These are phyloP conservation scores for Habropoda laboriosa DNA, from an alignment of 1,140 invertebrate genomes.

Conservation along the genomic window DNA sequence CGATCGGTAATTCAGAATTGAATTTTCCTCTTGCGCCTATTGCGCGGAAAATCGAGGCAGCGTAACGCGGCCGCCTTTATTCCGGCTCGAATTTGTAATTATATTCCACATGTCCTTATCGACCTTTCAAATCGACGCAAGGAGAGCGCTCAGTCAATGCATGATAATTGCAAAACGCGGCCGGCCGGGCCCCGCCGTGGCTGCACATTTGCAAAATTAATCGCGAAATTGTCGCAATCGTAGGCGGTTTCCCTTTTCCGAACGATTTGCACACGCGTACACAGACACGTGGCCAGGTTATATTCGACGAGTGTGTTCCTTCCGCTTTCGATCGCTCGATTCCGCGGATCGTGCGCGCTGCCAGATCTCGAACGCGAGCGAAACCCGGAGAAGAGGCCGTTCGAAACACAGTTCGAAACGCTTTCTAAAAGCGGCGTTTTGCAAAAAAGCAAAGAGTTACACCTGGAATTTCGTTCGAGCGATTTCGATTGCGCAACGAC, in stretches of 20 bases:
- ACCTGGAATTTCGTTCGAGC: background rate
- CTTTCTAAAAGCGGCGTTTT: background rate
- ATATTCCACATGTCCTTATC: conserved; percentile 77
- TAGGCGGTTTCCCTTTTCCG: conserved; percentile 46
- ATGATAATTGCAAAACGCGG: conserved; percentile 78
- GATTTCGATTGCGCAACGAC: background rate
- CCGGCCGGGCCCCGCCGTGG: conserved; percentile 31
- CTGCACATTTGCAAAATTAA: conserved; percentile 65
- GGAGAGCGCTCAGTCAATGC: conserved; percentile 62
- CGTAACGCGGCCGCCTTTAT: conserved; percentile 62
- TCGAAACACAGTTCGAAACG: background rate
- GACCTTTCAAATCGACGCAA: conserved; percentile 78
- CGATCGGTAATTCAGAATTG: background rate
- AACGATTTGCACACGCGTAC: conserved; percentile 6
- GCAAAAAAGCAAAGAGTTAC: background rate
- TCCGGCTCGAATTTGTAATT: conserved; percentile 76
- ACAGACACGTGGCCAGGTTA: background rate
- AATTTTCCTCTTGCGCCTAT: conserved; percentile 4
- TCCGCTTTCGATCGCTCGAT: conserved; percentile 29
- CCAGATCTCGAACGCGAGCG: conserved; percentile 17
- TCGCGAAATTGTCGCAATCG: conserved; percentile 69
- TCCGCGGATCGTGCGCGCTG: no score
- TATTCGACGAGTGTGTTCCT: background rate
- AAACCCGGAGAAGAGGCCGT: background rate
- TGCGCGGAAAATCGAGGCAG: conserved; percentile 59